These are phyloP conservation scores for Hartigia nigra DNA, from an alignment of 2,888 invertebrate genomes.

Conservation along the genomic window DNA sequence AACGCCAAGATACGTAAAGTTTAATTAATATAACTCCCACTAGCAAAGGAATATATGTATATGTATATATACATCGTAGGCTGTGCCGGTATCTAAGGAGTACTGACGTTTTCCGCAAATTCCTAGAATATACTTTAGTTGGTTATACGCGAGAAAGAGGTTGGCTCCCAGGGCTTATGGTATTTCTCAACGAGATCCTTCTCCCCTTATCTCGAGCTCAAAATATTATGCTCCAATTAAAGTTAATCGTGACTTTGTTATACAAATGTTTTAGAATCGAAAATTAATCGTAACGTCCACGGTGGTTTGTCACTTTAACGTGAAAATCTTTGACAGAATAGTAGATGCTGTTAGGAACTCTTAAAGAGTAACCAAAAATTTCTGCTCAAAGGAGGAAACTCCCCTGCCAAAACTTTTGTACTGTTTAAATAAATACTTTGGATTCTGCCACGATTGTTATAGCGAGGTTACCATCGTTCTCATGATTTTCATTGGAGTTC, in stretches of 20 bases:
- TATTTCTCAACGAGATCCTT: constrained; percentile 9
- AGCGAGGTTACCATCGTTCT: no score
- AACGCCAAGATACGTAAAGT: constrained; percentile 1
- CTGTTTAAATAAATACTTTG: constrained; percentile 16
- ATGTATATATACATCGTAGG: no score
- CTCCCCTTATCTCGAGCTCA: constrained; percentile 12
- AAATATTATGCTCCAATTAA: constrained; percentile 27
- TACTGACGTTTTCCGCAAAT: not conserved
- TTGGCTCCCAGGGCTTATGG: constrained; percentile 6
- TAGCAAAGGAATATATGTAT: no score
- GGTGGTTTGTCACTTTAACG: no score
- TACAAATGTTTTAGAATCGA: constrained; percentile 8
- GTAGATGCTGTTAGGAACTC: no score
- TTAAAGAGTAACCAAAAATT: not conserved
- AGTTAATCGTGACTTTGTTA: constrained; percentile 28
- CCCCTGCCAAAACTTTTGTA: not conserved
- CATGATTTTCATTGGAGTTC: no score
- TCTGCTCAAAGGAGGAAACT: not conserved
- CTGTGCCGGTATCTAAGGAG: no score
- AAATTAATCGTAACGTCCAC: no score
- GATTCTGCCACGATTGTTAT: not conserved
- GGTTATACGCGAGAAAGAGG: no score
- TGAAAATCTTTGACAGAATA: no score
- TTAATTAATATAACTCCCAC: constrained; percentile 2
- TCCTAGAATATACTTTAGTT: no score